Evolutionary conservation across 2,888 invertebrate genomes (phyloP).

Genomic region (Baronia brevicornis): DNA sequence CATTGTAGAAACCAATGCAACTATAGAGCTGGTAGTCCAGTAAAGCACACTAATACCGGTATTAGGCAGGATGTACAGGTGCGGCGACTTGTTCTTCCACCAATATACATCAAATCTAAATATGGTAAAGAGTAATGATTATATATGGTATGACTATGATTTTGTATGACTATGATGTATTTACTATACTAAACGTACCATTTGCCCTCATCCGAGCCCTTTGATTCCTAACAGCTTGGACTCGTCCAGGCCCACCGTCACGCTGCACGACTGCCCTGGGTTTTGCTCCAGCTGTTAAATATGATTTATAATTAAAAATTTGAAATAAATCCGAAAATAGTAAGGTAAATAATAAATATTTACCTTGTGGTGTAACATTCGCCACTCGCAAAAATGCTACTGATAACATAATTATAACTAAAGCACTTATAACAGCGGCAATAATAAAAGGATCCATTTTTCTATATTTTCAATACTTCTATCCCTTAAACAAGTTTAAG

Average conservation of each 20-base stretch:
- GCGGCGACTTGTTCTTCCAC: too few relatives aligned
- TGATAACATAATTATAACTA: constrained; percentile 49
- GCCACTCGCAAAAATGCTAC: constrained; percentile 49
- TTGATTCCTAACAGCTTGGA: constrained; percentile 83
- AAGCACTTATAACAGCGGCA: constrained; percentile 57
- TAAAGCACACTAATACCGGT: too few relatives aligned
- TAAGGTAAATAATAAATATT: constrained; percentile 14
- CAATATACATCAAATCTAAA: too few relatives aligned
- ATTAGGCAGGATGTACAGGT: too few relatives aligned
- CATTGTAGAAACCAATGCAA: too few relatives aligned
- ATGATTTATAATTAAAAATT: constrained; percentile 7
- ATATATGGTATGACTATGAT: neutral
- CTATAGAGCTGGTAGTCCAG: too few relatives aligned
- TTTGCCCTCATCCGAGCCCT: constrained; percentile 79
- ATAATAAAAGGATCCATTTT: constrained; percentile 64
- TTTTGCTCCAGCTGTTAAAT: constrained; percentile 39
- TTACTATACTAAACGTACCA: constrained; percentile 36
- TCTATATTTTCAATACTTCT: too few relatives aligned
- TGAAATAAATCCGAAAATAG: too few relatives aligned
- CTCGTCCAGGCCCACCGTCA: constrained; percentile 79
- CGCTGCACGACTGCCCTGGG: constrained; percentile 54
- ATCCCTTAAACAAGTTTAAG: too few relatives aligned
- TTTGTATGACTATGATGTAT: neutral
- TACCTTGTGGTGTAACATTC: constrained; percentile 50
- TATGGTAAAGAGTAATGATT: too few relatives aligned